Evolutionary conservation across 2,888 invertebrate genomes (phyloP).

Genomic region (Xanthorhoe spadicearia): DNA sequence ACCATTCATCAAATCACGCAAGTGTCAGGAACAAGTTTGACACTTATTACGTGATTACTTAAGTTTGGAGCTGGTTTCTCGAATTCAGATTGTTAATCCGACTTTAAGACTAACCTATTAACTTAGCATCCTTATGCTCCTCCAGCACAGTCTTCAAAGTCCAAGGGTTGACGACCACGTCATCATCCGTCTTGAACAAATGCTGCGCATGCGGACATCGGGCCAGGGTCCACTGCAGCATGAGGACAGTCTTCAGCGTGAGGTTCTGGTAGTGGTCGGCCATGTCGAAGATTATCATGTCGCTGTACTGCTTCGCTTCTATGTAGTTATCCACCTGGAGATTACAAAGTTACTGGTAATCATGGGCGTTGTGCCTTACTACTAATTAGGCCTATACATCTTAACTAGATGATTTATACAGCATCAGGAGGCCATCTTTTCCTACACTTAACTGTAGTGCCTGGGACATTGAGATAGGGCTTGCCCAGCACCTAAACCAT

Average conservation of each 20-base stretch:
- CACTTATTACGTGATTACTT: no score
- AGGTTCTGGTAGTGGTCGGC: slow-evolving; percentile 87
- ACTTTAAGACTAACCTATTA: slow-evolving; percentile 74
- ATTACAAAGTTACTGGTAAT: not conserved
- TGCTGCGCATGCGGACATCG: slow-evolving; percentile 73
- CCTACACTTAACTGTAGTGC: no score
- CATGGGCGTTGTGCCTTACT: no score
- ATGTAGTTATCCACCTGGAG: slow-evolving; percentile 68
- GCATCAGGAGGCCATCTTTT: no score
- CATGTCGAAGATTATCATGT: slow-evolving; percentile 86
- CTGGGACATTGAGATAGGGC: no score
- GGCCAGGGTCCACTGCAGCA: slow-evolving; percentile 84
- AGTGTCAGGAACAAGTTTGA: no score
- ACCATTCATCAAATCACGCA: no score
- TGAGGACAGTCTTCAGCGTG: slow-evolving; percentile 87
- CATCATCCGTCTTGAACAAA: slow-evolving; percentile 86
- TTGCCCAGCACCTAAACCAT: no score
- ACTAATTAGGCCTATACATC: no score
- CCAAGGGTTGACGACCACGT: slow-evolving; percentile 86
- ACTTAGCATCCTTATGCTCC: slow-evolving; percentile 59
- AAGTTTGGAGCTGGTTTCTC: no score
- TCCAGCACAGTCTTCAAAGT: slow-evolving; percentile 60
- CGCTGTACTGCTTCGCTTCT: slow-evolving; percentile 82
- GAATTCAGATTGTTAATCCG: no score
- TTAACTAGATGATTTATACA: no score